Conservation (phyloP, 2,888 invertebrate genomes). For the Drosophila tripunctata region DNA sequence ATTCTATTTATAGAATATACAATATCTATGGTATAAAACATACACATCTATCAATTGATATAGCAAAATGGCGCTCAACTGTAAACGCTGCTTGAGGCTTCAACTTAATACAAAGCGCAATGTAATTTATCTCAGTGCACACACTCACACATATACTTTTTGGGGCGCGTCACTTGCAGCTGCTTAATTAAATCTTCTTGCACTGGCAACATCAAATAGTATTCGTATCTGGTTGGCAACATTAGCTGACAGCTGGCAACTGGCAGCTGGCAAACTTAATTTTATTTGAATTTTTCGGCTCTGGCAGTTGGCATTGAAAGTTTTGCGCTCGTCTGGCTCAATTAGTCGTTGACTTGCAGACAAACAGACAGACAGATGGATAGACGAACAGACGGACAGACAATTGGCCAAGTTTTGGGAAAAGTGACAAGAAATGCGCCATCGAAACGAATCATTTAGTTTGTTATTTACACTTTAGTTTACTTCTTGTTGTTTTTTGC, state of each 20-base stretch:
- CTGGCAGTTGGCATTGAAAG: constrained; percentile 28
- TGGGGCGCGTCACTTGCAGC: constrained; percentile 31
- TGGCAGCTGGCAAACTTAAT: constrained; percentile 36
- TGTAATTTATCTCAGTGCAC: constrained; percentile 28
- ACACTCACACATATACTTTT: constrained; percentile 35
- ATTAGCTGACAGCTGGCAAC: not conserved
- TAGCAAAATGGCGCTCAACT: constrained; percentile 10
- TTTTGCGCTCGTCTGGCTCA: constrained; percentile 41
- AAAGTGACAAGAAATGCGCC: constrained; percentile 1
- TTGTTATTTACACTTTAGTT: constrained; percentile 15
- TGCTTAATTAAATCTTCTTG: constrained; percentile 58
- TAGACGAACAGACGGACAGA: too few relatives aligned
- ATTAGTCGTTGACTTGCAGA: constrained; percentile 44
- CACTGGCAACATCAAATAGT: constrained; percentile 5
- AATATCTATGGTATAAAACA: too few relatives aligned
- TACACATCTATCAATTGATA: constrained; percentile 8
- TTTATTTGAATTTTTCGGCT: constrained; percentile 41
- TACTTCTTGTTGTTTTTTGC: constrained; percentile 25
- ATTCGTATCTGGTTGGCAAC: too few relatives aligned
- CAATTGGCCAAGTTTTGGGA: constrained; percentile 36
- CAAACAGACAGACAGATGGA: too few relatives aligned
- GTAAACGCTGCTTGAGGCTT: constrained; percentile 14
- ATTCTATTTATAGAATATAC: constrained; percentile 16
- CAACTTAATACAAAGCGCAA: constrained; percentile 15
- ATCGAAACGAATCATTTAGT: constrained; percentile 14